Evolutionary conservation across 2,797 vertebrate species (phyloP).

Genomic region (Myiotriccus ornatus): DNA sequence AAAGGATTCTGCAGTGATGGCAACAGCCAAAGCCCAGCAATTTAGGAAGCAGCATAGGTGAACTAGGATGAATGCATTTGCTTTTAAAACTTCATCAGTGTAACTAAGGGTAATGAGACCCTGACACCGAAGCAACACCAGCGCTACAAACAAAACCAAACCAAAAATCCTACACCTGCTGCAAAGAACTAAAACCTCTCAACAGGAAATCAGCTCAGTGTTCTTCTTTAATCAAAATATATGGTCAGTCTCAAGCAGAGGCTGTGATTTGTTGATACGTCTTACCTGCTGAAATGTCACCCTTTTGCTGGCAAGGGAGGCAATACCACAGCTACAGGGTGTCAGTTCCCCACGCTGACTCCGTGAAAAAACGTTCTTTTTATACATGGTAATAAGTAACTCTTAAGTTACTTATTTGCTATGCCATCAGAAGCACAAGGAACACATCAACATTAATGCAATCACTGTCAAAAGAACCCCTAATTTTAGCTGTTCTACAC

Average conservation of each 20-base stretch:
- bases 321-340: neutral
- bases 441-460: neutral
- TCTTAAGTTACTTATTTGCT: neutral
- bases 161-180: neutral
- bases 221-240: neutral
- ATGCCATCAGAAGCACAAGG: neutral
- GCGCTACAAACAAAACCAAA: neutral
- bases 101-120: neutral
- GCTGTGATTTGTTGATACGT: neutral
- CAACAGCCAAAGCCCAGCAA: neutral
- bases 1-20: neutral
- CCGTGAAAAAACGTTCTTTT: neutral
- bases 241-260: neutral
- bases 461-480: accelerated
- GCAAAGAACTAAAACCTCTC: neutral
- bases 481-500: neutral
- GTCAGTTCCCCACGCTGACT: neutral
- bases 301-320: neutral
- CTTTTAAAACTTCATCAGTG: neutral
- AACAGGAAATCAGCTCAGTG: neutral
- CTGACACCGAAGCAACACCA: neutral
- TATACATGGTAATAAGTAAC: neutral
- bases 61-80: neutral
- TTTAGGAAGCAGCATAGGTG: neutral
- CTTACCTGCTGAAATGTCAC: neutral